Percentiles rank a stretch among this genome's conserved stretches.
Conservation (phyloP, 2,113 vertebrate species). For the Halichoerus grypus region DNA sequence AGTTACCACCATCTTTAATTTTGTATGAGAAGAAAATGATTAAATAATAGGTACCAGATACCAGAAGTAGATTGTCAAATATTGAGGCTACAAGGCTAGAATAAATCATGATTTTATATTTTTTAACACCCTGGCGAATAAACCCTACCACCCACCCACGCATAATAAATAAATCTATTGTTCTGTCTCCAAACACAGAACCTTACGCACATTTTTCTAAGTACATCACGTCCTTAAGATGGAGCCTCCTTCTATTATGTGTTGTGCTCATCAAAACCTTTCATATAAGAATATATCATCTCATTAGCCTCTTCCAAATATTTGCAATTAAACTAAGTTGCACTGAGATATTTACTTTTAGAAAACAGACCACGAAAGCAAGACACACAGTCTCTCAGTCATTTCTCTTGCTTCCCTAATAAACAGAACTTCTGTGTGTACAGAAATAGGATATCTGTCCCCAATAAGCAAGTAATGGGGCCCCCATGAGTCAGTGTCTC, state of each 20-base stretch:
- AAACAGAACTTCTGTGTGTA: background rate
- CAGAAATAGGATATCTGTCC: background rate
- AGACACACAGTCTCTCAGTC: background rate
- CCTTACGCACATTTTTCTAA: background rate
- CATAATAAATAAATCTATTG: background rate
- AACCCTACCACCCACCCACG: background rate
- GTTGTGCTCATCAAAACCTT: background rate
- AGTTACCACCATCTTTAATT: background rate
- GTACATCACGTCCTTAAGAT: background rate
- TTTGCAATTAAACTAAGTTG: background rate
- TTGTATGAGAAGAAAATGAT: background rate
- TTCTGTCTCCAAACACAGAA: background rate
- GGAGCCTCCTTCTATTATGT: background rate
- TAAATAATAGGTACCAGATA: background rate
- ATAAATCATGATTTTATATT: background rate
- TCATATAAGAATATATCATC: background rate
- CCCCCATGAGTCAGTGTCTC: background rate
- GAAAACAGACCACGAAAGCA: background rate
- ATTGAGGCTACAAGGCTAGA: background rate
- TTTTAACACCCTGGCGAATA: background rate
- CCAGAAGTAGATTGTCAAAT: background rate
- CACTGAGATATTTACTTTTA: background rate
- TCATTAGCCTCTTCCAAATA: conserved; percentile 16
- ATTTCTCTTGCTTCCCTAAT: conserved; percentile 36
- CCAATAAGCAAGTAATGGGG: background rate